Evolutionary conservation across 2,113 vertebrate species (phyloP).

Genomic region (Shinisaurus crocodilurus): DNA sequence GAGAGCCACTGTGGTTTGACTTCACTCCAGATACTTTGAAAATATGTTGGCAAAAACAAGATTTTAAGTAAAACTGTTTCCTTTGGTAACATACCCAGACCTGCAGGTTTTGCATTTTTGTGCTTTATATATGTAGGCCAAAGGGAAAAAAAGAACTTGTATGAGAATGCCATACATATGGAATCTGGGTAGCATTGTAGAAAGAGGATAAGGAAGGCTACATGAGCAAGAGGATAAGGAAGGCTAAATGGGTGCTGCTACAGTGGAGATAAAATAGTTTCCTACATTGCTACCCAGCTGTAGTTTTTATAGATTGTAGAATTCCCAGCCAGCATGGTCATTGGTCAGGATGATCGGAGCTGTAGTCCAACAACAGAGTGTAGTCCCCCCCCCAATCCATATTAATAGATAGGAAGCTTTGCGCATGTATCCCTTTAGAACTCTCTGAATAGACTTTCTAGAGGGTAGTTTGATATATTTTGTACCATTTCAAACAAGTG

Average conservation of each 20-base stretch:
- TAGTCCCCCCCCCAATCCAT: no score
- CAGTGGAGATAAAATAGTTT: background rate
- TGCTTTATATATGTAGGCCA: slow-evolving; percentile 58
- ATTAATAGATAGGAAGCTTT: background rate
- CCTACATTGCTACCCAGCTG: background rate
- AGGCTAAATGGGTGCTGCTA: background rate
- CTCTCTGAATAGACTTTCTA: background rate
- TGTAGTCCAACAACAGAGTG: no score
- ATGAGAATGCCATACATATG: slow-evolving; percentile 54
- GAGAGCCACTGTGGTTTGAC: slow-evolving; percentile 85
- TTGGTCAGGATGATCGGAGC: background rate
- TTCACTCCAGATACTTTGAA: slow-evolving; percentile 84
- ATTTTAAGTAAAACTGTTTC: slow-evolving; percentile 88
- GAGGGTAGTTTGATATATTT: background rate
- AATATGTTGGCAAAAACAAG: slow-evolving; percentile 85
- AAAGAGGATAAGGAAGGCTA: slow-evolving; percentile 2
- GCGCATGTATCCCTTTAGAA: background rate
- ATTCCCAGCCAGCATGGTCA: background rate
- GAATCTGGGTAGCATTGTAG: slow-evolving; percentile 25
- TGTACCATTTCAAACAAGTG: background rate
- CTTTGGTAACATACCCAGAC: slow-evolving; percentile 84
- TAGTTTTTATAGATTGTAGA: background rate
- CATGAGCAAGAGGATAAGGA: slow-evolving; percentile 25
- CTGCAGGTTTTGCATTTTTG: slow-evolving; percentile 82
- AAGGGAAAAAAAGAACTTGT: slow-evolving; percentile 48